Evolutionary conservation across 2,113 vertebrate genomes (phyloP), one percentile per base, ranked within the genome.

Genomic region (Megatriorchis doriae): DNA sequence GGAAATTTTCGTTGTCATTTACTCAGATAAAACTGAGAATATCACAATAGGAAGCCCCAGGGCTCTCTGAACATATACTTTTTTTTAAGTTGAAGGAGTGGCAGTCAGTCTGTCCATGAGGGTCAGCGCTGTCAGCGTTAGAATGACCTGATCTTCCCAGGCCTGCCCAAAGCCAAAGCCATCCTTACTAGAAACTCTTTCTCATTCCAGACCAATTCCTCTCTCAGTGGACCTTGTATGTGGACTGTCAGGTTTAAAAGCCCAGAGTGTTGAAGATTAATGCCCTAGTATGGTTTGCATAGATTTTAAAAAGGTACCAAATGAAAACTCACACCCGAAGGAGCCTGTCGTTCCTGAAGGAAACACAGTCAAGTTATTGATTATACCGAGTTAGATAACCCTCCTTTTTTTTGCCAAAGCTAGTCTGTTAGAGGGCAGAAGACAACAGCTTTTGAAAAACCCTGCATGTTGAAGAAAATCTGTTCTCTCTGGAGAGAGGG

Each of bases 61-160:
- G 12, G 32, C 3, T 16, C 29, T 40, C 58, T 50, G 71, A 50
- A 89, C 58, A 34, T 16, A 7, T 9, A 9, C 6, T 2, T 38
- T 36, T 38, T 63, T 66, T 78, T 7, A 63, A 22, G 31, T 1
- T 3, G 1, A 43, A 62, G 45, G 42, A 58, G 6, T 4, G 10
- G 15, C 58, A 72, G 42, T 21, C 3, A 0, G 43, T 32, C 45
- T 38, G 13, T 73, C 50, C 77, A 40, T 1, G 34, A 86, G 45
- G 42, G 25, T 66, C 58, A 34, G 55, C 1, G 0, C 12, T 40
- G 23, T 11, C 43, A 31, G 3, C 4, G 26, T 6, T 8, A 29
- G 34, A 42, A 59, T 5, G 20, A 86, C 19, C 5, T 16, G 3
- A 48, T 36, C 31, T 56, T 34, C 23, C 75, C 48, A 58, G 38